These are phyloP conservation scores for Sebastes iracundus DNA, from an alignment of 2,797 vertebrate genomes.

Conservation along the genomic window DNA sequence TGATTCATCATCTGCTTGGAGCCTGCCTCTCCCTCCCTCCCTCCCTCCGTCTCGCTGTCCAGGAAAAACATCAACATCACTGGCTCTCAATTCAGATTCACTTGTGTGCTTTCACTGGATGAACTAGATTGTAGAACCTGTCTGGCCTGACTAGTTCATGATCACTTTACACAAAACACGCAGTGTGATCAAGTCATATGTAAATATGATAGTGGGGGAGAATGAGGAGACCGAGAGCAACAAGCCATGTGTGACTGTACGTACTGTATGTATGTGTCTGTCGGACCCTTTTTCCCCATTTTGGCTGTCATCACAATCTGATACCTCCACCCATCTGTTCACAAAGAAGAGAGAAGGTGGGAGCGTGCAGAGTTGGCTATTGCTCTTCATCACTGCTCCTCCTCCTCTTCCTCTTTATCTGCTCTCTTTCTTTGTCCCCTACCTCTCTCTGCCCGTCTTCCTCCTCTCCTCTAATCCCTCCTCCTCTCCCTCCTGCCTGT, in stretches of 20 bases:
- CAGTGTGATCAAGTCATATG: background rate
- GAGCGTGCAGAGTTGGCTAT: constrained; percentile 56
- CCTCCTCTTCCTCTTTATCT: constrained; percentile 61
- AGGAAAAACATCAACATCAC: constrained; percentile 21
- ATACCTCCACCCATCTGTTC: constrained; percentile 81
- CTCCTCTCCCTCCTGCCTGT: constrained; percentile 38
- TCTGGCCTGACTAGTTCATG: constrained; percentile 15
- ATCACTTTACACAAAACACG: background rate
- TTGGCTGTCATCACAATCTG: constrained; percentile 73
- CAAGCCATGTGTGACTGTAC: constrained; percentile 26
- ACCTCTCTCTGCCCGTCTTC: constrained; percentile 29
- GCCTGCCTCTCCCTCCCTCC: background rate
- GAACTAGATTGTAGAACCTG: background rate
- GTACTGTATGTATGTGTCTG: constrained; percentile 11
- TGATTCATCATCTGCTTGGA: constrained; percentile 37
- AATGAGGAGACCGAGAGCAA: constrained; percentile 18
- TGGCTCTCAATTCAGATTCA: background rate
- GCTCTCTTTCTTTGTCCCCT: constrained; percentile 60
- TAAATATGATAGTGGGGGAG: constrained; percentile 1
- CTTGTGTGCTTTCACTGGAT: background rate
- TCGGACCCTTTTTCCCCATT: constrained; percentile 25
- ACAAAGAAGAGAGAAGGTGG: constrained; percentile 62
- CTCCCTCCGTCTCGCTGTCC: constrained; percentile 5
- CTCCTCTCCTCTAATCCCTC: constrained; percentile 36
- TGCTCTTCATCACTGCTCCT: constrained; percentile 53